Conservation (phyloP, 2,888 invertebrate genomes). For the Dexiosoma caninum region DNA sequence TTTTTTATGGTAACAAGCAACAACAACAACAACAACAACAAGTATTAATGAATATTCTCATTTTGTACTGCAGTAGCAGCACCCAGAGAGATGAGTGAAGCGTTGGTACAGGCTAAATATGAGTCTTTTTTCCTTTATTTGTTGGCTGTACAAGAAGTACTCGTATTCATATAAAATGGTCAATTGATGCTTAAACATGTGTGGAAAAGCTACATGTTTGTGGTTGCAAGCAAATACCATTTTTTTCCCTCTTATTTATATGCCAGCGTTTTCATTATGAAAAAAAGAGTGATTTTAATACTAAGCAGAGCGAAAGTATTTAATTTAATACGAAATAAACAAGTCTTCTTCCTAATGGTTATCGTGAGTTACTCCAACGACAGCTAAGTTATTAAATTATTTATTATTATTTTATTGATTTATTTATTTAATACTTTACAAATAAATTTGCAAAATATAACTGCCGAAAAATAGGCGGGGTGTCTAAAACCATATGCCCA, state of each 20-base stretch:
- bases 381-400: no score
- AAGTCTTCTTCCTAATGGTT: no score
- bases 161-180: conserved; percentile 47
- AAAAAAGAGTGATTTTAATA: not conserved
- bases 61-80: not conserved
- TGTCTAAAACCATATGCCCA: no score
- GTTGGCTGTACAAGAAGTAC: no score
- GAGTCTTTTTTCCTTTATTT: not conserved
- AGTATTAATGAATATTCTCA: conserved; percentile 24
- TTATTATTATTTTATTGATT: no score
- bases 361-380: no score
- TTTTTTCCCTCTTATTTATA: not conserved
- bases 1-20: conserved; percentile 5
- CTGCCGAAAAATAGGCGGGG: no score
- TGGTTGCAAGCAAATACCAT: not conserved
- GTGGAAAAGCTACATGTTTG: not conserved
- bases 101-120: not conserved
- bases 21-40: conserved; percentile 13
- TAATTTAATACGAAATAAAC: no score
- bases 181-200: conserved; percentile 50
- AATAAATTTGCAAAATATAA: no score
- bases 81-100: not conserved
- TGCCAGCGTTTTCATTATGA: not conserved
- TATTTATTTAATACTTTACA: no score
- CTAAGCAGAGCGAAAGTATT: not conserved